Base-by-base conservation (phyloP, 2,113 vertebrate genomes). In the Anarrhichthys ocellatus region DNA sequence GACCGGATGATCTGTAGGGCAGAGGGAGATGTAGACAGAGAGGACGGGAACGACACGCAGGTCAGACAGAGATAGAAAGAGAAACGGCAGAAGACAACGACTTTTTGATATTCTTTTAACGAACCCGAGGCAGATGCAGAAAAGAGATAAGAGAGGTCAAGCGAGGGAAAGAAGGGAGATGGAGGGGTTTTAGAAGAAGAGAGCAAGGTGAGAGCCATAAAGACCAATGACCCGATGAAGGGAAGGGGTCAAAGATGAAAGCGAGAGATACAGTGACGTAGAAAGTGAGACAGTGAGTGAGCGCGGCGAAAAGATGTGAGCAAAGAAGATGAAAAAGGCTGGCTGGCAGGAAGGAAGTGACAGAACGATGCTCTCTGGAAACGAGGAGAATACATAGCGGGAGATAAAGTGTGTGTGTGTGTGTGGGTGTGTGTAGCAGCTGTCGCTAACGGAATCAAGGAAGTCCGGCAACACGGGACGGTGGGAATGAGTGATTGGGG, bases 211-310 rank as follows among this genome's bases (percentile, higher is more conserved):
- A 83, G 71, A 86, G 74, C 48, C 77, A 76, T 68, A 75, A 44
- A 85, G 87, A 91, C 90, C 92, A 85, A 87, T 88, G 90, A 88
- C 76, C 92, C 78, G 82, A 56, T 73, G 88, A 81, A 82, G 78
- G 87, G 84, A 76, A 63, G 69, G 86, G 88, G 86, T 87, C 82
- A 87, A 66, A 87, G 88, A 91, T 83, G 88, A 89, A 73, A 84
- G 81, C 58, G 50, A 75, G 71, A 80, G 71, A 84, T 73, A 75
- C 18, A 42, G 42, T 54, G 72, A 18, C 48, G 27, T 13, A 78
- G 75, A 73, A 84, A 83, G 70, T 61, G 36, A 66, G 54, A 67
- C 44, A 32, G 67, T 76, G 62, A 84, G 54, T 69, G 68, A 29
- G 59, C 67, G 65, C 48, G 24, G 73, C 82, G 66, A 34, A 79